These are phyloP conservation scores for Gymnorhina tibicen DNA, from an alignment of 2,113 vertebrate species.

Conservation along the genomic window DNA sequence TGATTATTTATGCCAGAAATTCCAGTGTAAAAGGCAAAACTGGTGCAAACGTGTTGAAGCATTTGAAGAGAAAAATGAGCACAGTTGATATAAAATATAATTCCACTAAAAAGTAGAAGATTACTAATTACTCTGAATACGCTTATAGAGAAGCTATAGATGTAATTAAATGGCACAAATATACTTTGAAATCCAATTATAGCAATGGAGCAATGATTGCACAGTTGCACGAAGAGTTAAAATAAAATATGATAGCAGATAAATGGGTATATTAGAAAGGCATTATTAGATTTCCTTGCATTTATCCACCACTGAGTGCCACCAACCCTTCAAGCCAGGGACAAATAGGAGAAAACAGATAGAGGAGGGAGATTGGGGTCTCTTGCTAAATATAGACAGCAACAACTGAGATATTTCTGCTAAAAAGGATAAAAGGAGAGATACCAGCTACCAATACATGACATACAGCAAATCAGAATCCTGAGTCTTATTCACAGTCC, in stretches of 20 bases:
- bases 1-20: conserved; percentile 38
- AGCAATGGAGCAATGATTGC: conserved; percentile 33
- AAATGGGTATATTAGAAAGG: conserved; percentile 36
- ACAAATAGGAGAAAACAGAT: conserved; percentile 28
- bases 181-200: conserved; percentile 58
- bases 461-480: not conserved
- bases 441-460: not conserved
- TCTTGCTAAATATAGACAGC: not conserved
- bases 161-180: conserved; percentile 52
- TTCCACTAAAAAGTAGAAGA: conserved; percentile 23
- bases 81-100: not conserved
- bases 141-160: conserved; percentile 21
- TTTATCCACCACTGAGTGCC: conserved; percentile 6
- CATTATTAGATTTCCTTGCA: conserved; percentile 55
- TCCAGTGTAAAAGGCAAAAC: not conserved
- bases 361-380: not conserved
- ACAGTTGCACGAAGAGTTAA: conserved; percentile 58
- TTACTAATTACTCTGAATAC: conserved; percentile 49
- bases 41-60: not conserved
- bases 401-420: not conserved
- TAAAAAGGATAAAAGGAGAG: not conserved
- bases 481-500: not conserved
- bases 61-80: conserved; percentile 10
- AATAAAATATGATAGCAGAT: conserved; percentile 46
- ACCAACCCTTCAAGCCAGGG: conserved; percentile 27